Percentiles rank a stretch among this genome's conserved stretches.
Conservation (phyloP, 2,113 vertebrate genomes). For the Meriones unguiculatus region DNA sequence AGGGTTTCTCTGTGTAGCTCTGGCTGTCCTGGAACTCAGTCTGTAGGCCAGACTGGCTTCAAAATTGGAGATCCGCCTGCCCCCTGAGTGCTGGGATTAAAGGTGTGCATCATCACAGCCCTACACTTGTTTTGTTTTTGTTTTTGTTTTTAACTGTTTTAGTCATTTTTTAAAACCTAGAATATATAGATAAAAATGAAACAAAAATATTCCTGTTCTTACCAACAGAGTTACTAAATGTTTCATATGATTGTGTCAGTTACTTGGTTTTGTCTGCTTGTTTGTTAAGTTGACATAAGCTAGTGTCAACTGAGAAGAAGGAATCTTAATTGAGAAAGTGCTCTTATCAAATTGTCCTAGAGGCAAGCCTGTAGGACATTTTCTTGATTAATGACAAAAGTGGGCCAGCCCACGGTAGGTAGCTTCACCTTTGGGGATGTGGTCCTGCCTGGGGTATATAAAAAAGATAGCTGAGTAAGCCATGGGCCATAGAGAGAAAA, state of each 20-base stretch:
- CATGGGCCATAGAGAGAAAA: background rate
- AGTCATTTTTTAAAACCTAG: background rate
- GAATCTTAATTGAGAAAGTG: background rate
- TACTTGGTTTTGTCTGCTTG: background rate
- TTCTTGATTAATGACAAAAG: background rate
- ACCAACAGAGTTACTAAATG: background rate
- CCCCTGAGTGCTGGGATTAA: background rate
- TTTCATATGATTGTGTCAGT: background rate
- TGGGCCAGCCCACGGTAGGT: background rate
- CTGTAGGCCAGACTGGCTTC: background rate
- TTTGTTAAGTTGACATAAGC: background rate
- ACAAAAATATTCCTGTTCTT: background rate
- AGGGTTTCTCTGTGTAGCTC: background rate
- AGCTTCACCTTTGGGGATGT: background rate
- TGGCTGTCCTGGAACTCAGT: background rate
- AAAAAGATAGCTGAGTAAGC: background rate
- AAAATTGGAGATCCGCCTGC: background rate
- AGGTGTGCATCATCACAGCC: background rate
- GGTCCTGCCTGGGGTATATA: background rate
- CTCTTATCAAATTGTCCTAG: background rate
- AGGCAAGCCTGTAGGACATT: background rate
- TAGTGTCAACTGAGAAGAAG: background rate
- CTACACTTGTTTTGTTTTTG: background rate
- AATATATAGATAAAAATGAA: background rate
- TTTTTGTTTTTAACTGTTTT: background rate